phyloP scores from a whole-genome alignment of 2,797 vertebrate species.

The Halcyon leucocephala region DNA sequence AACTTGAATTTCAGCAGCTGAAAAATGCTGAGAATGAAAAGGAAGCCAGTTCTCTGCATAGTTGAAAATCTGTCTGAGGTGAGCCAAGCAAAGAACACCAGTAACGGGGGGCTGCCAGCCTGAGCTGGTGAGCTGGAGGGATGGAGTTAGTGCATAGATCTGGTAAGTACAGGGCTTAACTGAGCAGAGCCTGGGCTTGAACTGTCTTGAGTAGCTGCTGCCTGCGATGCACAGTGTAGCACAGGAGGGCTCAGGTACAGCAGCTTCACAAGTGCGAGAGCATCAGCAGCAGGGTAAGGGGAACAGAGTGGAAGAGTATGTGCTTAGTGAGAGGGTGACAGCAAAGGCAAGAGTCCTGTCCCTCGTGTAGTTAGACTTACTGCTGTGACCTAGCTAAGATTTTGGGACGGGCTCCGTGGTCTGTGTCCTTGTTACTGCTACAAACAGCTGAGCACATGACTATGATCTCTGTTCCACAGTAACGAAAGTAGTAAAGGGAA shows the following conservation, averaged over 20 bases:
- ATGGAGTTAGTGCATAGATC: accelerated
- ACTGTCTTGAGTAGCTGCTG: background rate
- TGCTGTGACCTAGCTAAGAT: background rate
- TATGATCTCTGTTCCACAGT: accelerated
- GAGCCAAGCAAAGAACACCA: background rate
- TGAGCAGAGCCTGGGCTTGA: background rate
- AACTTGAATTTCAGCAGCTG: background rate
- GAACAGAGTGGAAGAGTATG: background rate
- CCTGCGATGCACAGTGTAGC: accelerated
- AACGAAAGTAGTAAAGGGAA: background rate
- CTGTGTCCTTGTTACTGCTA: background rate
- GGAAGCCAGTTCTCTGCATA: accelerated
- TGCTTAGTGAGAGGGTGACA: too few species aligned
- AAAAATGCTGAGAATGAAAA: background rate
- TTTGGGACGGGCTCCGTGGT: background rate
- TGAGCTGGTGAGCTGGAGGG: background rate
- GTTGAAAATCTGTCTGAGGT: background rate
- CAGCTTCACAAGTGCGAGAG: accelerated
- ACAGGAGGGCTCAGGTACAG: background rate
- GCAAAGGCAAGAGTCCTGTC: accelerated
- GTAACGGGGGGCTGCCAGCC: background rate
- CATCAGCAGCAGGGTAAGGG: accelerated
- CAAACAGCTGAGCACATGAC: background rate
- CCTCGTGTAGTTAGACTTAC: background rate
- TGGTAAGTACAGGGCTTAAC: accelerated